Evolutionary conservation across 2,888 invertebrate genomes (phyloP).

Genomic region (Acanthopleura granulata): DNA sequence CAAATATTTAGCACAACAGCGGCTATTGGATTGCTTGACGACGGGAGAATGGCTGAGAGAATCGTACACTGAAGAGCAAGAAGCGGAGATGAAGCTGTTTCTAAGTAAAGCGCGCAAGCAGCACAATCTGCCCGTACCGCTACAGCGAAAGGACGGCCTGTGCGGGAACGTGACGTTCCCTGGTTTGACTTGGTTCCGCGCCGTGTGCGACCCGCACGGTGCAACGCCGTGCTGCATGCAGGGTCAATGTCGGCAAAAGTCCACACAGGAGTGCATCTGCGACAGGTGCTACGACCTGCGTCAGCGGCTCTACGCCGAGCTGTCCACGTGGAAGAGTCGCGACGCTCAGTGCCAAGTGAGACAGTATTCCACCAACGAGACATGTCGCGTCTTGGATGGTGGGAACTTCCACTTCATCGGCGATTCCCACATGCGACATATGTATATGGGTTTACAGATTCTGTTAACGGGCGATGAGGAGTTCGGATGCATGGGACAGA

Average conservation of each 20-base stretch:
- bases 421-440: conserved; percentile 34
- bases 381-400: conserved; percentile 29
- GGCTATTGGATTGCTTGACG: background rate
- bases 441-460: conserved; percentile 22
- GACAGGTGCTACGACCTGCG: conserved; percentile 31
- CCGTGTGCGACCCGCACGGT: conserved; percentile 31
- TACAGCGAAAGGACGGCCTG: background rate
- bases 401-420: conserved; percentile 27
- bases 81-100: background rate
- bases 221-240: conserved; percentile 32
- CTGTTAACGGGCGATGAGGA: background rate
- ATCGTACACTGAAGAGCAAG: background rate
- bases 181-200: conserved; percentile 26
- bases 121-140: background rate
- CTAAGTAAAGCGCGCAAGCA: background rate
- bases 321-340: conserved; percentile 28
- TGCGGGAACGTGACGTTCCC: background rate
- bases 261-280: conserved; percentile 29
- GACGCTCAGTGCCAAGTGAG: conserved; percentile 23
- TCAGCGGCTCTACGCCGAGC: conserved; percentile 31
- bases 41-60: background rate
- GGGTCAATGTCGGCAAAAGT: conserved; percentile 26
- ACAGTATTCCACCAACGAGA: conserved; percentile 21
- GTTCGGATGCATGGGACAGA: background rate
- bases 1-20: background rate